Evolutionary conservation across 2,797 vertebrate species (phyloP), one percentile per base, ranked within the genome.

Genomic region (Pantherophis alleghaniensis): DNA sequence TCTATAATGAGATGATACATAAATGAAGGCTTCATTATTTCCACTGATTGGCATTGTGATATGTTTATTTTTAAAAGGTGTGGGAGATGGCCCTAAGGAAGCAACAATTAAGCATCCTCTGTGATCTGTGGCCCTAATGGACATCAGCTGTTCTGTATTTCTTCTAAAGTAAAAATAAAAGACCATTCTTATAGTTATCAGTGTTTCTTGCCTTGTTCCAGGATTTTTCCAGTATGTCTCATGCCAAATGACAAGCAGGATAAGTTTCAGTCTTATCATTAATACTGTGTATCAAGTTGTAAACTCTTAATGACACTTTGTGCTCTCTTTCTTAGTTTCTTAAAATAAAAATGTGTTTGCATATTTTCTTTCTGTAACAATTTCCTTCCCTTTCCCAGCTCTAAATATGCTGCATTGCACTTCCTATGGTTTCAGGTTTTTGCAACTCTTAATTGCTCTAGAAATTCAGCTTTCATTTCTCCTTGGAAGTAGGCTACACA

Each of bases 401-500:
- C 90, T 91, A 94, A 95, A 57, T 96, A 6, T 14, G 89, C 90
- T 92, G 92, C 51, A 32, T 0, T 0, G 4, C 92, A 87, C 94
- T 96, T 94, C 92, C 6, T 0, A 87, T 55, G 26, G 63, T 12
- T 92, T 90, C 59, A 28, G 14, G 6, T 12, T 60, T 37, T 79
- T 83, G 69, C 88, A 95, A 60, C 55, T 94, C 94, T 90, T 92
- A 83, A 91, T 6, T 91, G 42, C 51, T 91, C 26, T 93, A 69
- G 92, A 96, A 96, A 95, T 94, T 94, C 90, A 93, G 10, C 92
- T 74, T 69, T 51, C 32, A 24, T 88, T 88, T 53, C 47, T 47
- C 7, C n/a, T 87, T 88, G 42, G 87, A 92, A 42, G 12, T 32
- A 79, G 79, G 61, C 56, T 69, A 42, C 57, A 26, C 16, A 89